Conservation (phyloP, 2,888 invertebrate species). For the Dorcus hopei region DNA sequence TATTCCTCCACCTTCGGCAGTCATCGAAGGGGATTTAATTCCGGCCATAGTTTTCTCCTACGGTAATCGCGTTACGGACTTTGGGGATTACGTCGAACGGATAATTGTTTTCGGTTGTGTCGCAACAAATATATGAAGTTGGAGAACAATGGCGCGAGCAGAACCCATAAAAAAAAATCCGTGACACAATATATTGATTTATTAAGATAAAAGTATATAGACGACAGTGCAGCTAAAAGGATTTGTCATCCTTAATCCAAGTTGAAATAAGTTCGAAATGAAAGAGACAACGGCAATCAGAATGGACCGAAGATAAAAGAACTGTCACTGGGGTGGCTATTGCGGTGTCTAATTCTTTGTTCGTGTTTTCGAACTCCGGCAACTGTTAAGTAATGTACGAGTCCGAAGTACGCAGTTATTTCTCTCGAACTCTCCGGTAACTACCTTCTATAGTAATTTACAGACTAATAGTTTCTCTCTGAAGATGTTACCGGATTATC, state of each 20-base stretch:
- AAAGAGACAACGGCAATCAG: slow-evolving; percentile 16
- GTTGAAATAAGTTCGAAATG: slow-evolving; percentile 9
- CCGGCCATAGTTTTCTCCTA: no score
- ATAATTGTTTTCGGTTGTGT: no score
- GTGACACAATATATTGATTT: slow-evolving; percentile 1
- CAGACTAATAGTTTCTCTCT: neutral
- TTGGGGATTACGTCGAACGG: no score
- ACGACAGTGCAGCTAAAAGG: slow-evolving; percentile 16
- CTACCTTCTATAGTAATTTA: slow-evolving; percentile 1
- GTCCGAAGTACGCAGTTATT: slow-evolving; percentile 16
- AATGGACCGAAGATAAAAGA: slow-evolving; percentile 30
- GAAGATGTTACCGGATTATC: neutral
- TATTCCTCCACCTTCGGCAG: no score
- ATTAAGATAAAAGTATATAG: slow-evolving; percentile 1
- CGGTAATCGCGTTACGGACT: no score
- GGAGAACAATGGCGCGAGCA: neutral
- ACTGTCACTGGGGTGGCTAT: slow-evolving; percentile 29
- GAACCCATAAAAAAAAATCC: neutral
- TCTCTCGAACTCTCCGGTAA: neutral
- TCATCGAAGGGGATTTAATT: no score
- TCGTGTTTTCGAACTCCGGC: slow-evolving; percentile 19
- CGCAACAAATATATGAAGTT: no score
- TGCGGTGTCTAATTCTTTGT: slow-evolving; percentile 32
- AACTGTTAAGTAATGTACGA: slow-evolving; percentile 26
- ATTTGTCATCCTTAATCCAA: slow-evolving; percentile 21